A percentile compares a stretch with the other conserved stretches of the same genome.
Conservation (phyloP, 2,797 vertebrate genomes). For the Pyrocephalus nanus region DNA sequence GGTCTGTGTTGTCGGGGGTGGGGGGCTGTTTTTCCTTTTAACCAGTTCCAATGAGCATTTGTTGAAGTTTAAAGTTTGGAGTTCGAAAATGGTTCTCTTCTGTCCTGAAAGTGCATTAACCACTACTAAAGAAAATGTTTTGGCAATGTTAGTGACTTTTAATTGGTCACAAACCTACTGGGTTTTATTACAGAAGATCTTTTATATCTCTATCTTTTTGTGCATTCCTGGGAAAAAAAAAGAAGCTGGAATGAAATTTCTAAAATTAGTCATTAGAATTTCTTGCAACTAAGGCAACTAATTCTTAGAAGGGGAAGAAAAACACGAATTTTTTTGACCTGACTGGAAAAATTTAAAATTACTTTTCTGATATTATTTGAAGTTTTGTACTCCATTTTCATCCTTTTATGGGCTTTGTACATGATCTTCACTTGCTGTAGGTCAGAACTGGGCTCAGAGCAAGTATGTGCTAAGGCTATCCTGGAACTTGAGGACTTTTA, state of each 20-base stretch:
- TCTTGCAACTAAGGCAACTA: neutral
- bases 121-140: neutral
- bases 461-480: neutral
- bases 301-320: neutral
- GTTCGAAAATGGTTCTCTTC: slow-evolving; percentile 58
- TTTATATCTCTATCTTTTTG: neutral
- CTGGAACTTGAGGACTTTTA: neutral
- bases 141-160: neutral
- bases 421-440: neutral
- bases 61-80: slow-evolving; percentile 48
- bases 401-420: neutral
- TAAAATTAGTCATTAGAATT: neutral
- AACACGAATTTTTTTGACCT: neutral
- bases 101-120: slow-evolving; percentile 45
- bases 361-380: neutral
- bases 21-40: neutral
- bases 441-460: neutral
- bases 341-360: neutral
- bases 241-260: neutral
- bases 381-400: neutral
- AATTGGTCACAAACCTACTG: neutral
- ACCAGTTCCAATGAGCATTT: slow-evolving; percentile 41
- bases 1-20: neutral
- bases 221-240: neutral
- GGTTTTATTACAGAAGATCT: neutral